A percentile compares a stretch with the other conserved stretches of the same genome.
These are phyloP conservation scores for Manduca sexta DNA, from an alignment of 1,140 invertebrate species.

Conservation along the genomic window DNA sequence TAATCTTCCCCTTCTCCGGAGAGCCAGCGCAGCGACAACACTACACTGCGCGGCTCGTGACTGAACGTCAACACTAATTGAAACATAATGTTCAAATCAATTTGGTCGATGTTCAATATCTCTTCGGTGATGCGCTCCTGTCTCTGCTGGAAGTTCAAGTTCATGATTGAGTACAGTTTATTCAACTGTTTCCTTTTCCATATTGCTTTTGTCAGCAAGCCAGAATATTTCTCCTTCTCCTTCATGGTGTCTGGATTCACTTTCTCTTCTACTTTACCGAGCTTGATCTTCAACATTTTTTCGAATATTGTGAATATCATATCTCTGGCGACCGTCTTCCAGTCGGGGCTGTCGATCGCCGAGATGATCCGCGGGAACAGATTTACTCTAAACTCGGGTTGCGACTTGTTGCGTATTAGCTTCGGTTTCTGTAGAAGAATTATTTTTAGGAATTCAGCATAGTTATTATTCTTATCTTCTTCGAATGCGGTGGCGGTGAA, in stretches of 20 bases:
- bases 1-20: constrained; percentile 30
- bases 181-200: constrained; percentile 42
- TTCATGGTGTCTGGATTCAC: constrained; percentile 17
- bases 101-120: constrained; percentile 22
- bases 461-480: constrained; percentile 22
- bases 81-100: constrained; percentile 24
- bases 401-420: constrained; percentile 9
- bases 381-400: constrained; percentile 28
- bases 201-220: constrained; percentile 24
- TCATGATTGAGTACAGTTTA: constrained; percentile 11
- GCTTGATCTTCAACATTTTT: constrained; percentile 28
- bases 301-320: constrained; percentile 29
- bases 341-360: constrained; percentile 24
- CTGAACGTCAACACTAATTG: constrained; percentile 25
- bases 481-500: constrained; percentile 40
- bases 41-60: constrained; percentile 15
- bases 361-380: constrained; percentile 26
- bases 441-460: constrained; percentile 23
- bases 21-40: constrained; percentile 13
- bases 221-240: constrained; percentile 32
- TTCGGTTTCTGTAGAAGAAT: constrained; percentile 37
- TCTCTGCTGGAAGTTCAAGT: constrained; percentile 23
- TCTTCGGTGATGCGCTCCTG: constrained; percentile 36
- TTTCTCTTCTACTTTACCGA: constrained; percentile 28
- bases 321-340: constrained; percentile 31